These are phyloP conservation scores for Drosophila histrio DNA, from an alignment of 2,888 invertebrate genomes.

Conservation along the genomic window DNA sequence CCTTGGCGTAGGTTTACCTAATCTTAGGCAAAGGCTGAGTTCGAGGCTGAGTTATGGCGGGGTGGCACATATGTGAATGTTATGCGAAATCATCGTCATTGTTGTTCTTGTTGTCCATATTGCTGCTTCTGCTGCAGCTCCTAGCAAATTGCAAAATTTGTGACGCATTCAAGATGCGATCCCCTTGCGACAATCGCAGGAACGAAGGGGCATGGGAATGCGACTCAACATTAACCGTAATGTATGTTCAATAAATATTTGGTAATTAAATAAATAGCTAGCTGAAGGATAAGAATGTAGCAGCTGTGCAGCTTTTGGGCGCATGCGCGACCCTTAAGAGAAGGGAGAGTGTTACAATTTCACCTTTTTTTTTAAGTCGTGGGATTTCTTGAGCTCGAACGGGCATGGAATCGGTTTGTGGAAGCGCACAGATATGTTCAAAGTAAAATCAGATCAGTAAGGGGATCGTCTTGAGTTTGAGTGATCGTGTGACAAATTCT, in stretches of 20 bases:
- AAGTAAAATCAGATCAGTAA: slow-evolving; percentile 39
- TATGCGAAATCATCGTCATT: slow-evolving; percentile 56
- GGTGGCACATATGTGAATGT: slow-evolving; percentile 34
- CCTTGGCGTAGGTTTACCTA: slow-evolving; percentile 43
- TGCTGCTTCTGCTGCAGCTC: slow-evolving; percentile 27
- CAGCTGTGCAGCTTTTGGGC: slow-evolving; percentile 73
- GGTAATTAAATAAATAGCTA: slow-evolving; percentile 77
- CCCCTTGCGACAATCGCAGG: slow-evolving; percentile 18
- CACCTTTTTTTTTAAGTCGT: slow-evolving; percentile 55
- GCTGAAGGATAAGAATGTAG: slow-evolving; percentile 42
- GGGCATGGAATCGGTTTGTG: slow-evolving; percentile 51
- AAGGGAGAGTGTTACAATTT: slow-evolving; percentile 72
- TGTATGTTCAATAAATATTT: slow-evolving; percentile 80
- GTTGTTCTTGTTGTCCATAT: slow-evolving; percentile 5
- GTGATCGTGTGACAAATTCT: slow-evolving; percentile 43
- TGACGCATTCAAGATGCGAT: slow-evolving; percentile 57
- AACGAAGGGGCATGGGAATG: slow-evolving; percentile 49
- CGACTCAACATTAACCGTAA: slow-evolving; percentile 68
- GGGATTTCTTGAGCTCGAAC: slow-evolving; percentile 49
- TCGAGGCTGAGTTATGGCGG: slow-evolving; percentile 52
- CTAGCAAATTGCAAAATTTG: slow-evolving; percentile 76
- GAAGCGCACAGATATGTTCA: slow-evolving; percentile 47
- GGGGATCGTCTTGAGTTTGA: slow-evolving; percentile 28
- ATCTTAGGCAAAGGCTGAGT: slow-evolving; percentile 51
- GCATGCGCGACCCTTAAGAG: slow-evolving; percentile 35